Evolutionary conservation across 2,797 vertebrate species (phyloP).

Genomic region (Myotis vivesi): DNA sequence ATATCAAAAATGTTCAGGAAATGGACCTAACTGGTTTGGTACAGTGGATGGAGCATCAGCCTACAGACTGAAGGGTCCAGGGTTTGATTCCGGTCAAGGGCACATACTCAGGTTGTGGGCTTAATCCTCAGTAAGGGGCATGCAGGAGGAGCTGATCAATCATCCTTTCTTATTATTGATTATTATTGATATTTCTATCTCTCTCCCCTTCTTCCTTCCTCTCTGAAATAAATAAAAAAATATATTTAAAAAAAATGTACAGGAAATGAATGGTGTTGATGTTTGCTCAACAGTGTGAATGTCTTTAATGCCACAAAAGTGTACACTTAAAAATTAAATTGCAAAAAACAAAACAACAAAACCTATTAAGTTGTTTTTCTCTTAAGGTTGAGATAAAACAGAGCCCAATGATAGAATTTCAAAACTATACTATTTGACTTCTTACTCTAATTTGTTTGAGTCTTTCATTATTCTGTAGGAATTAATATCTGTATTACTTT

Average conservation of each 20-base stretch:
- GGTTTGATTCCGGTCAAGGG: too few species aligned
- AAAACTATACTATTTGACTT: not conserved
- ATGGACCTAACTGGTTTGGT: not conserved
- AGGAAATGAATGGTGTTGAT: not conserved
- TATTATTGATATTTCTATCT: too few species aligned
- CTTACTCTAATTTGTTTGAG: not conserved
- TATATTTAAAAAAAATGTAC: not conserved
- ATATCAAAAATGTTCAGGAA: not conserved
- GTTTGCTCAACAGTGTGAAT: not conserved
- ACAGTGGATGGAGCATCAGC: too few species aligned
- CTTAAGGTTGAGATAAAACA: not conserved
- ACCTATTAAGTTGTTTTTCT: not conserved
- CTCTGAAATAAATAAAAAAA: too few species aligned
- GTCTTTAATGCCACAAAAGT: not conserved
- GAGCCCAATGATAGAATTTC: not conserved
- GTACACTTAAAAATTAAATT: not conserved
- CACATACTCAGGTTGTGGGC: too few species aligned
- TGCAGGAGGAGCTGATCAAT: too few species aligned
- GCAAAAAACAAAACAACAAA: not conserved
- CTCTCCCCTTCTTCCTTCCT: too few species aligned
- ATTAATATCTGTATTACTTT: not conserved
- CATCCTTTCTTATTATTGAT: too few species aligned
- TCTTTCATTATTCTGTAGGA: not conserved
- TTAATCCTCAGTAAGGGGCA: too few species aligned
- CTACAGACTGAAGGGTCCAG: too few species aligned